phyloP scores from a whole-genome alignment of 2,888 invertebrate species.

The Agrotis puta region DNA sequence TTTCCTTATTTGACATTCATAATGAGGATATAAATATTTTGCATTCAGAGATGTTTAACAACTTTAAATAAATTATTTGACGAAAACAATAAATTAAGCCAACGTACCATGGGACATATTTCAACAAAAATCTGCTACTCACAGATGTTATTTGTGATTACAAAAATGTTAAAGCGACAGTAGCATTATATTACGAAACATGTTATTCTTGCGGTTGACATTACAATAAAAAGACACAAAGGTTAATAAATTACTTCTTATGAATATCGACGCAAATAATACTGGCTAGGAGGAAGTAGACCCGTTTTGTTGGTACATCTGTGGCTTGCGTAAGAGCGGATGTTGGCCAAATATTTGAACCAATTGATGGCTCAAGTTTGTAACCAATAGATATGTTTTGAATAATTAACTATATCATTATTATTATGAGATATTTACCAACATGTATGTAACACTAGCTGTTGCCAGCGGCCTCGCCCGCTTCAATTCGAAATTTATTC shows the following conservation, averaged over 20 bases:
- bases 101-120: conserved; percentile 7
- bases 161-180: conserved; percentile 52
- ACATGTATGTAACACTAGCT: no score
- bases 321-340: conserved; percentile 52
- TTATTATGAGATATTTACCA: no score
- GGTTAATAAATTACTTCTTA: conserved; percentile 59
- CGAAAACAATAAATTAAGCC: conserved; percentile 27
- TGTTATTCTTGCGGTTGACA: conserved; percentile 54
- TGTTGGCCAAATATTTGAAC: conserved; percentile 42
- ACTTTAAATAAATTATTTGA: conserved; percentile 9
- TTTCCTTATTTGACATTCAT: not conserved
- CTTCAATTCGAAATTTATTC: no score
- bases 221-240: conserved; percentile 48
- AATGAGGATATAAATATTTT: not conserved
- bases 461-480: no score
- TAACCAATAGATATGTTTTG: not conserved
- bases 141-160: conserved; percentile 54
- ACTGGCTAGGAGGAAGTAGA: conserved; percentile 28
- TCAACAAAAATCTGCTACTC: conserved; percentile 31
- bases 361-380: not conserved
- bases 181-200: conserved; percentile 51
- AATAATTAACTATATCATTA: no score
- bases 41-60: conserved; percentile 3
- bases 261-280: conserved; percentile 55
- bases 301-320: conserved; percentile 34